phyloP scores from a whole-genome alignment of 2,113 vertebrate genomes.

The Stomatorhinus ivindoensis region DNA sequence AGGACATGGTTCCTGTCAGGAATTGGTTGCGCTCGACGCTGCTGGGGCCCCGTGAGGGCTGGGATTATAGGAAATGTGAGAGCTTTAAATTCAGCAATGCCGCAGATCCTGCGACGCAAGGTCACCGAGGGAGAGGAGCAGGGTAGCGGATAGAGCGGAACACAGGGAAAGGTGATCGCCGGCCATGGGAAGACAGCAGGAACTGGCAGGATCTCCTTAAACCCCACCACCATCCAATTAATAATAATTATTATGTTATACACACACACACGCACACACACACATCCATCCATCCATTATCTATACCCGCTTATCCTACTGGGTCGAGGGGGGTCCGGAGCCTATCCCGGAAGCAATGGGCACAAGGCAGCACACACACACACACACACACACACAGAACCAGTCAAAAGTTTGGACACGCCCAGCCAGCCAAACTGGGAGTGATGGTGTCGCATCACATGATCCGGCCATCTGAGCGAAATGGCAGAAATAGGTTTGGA shows the following conservation, averaged over 20 bases:
- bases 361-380: too few relatives aligned
- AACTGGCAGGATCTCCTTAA: not conserved
- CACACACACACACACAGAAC: too few relatives aligned
- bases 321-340: too few relatives aligned
- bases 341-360: too few relatives aligned
- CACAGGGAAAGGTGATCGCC: not conserved
- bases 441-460: not conserved
- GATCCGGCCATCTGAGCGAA: not conserved
- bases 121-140: not conserved
- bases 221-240: not conserved
- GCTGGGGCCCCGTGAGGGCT: constrained; percentile 29
- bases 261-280: too few relatives aligned
- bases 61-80: constrained; percentile 37
- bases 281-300: too few relatives aligned
- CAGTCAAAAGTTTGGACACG: not conserved
- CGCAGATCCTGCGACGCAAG: constrained; percentile 8
- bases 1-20: constrained; percentile 4
- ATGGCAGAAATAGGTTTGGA: not conserved
- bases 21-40: constrained; percentile 4
- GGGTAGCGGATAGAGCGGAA: not conserved
- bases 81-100: constrained; percentile 28
- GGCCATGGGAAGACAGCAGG: not conserved
- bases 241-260: not conserved
- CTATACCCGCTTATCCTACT: too few relatives aligned
- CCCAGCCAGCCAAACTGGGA: not conserved